Evolutionary conservation across 2,888 invertebrate genomes (phyloP).

Genomic region (Orthosia gracilis): DNA sequence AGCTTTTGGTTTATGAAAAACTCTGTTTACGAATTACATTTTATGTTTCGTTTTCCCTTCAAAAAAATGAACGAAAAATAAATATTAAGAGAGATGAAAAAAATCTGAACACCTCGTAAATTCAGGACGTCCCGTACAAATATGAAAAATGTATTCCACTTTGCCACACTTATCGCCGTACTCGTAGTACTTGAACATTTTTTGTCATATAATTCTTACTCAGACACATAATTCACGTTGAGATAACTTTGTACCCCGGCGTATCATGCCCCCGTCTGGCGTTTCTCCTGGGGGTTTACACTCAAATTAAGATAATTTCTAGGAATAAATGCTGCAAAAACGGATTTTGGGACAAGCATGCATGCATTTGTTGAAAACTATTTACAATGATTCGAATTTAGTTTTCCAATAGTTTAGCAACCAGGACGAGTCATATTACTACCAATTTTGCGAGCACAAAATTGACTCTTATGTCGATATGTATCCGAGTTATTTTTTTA

Average conservation of each 20-base stretch:
- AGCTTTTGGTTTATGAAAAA: neutral
- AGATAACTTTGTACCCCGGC: conserved; percentile 51
- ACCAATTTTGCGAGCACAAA: neutral
- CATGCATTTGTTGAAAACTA: conserved; percentile 27
- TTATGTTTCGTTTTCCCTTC: neutral
- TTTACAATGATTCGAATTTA: conserved; percentile 9
- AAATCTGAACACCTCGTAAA: conserved; percentile 41
- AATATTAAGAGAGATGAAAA: conserved; percentile 7
- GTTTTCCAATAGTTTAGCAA: conserved; percentile 10
- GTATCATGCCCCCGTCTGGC: conserved; percentile 32
- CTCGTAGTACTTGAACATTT: conserved; percentile 39
- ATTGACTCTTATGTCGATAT: neutral
- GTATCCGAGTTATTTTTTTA: neutral
- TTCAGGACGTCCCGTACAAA: conserved; percentile 47
- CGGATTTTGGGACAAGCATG: conserved; percentile 17
- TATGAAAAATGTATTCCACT: conserved; percentile 59
- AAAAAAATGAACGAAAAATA: conserved; percentile 24
- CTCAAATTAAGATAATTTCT: conserved; percentile 46
- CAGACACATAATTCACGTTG: conserved; percentile 56
- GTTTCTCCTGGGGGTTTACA: conserved; percentile 17
- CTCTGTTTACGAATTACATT: neutral
- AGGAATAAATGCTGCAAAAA: conserved; percentile 36
- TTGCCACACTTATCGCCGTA: conserved; percentile 53
- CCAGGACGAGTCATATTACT: neutral
- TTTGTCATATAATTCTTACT: conserved; percentile 52